These are phyloP conservation scores for Jordanella pulchra DNA, from an alignment of 2,797 vertebrate species.

Conservation along the genomic window DNA sequence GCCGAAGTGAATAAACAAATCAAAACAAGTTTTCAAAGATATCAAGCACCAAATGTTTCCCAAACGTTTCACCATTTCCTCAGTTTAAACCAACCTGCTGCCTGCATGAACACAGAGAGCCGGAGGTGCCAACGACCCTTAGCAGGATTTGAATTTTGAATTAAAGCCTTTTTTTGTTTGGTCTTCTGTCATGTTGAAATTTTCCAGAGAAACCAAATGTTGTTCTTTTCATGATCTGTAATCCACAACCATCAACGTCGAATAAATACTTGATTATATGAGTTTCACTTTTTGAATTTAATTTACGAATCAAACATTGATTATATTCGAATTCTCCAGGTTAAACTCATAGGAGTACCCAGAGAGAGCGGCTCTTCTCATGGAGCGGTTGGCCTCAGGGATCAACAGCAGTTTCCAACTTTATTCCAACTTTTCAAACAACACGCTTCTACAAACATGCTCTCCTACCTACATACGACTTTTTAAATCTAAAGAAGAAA, in stretches of 20 bases:
- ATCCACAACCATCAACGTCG: no score
- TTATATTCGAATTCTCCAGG: background rate
- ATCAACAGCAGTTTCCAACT: constrained; percentile 19
- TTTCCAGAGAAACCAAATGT: background rate
- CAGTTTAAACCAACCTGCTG: background rate
- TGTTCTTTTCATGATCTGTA: background rate
- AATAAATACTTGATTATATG: background rate
- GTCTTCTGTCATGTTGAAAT: background rate
- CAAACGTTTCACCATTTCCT: no score
- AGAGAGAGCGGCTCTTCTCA: constrained; percentile 37
- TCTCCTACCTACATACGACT: constrained; percentile 30
- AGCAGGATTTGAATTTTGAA: no score
- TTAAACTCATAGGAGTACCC: constrained; percentile 2
- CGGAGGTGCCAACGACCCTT: background rate
- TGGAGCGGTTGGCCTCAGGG: background rate
- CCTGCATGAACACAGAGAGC: background rate
- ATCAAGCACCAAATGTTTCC: background rate
- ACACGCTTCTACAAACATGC: constrained; percentile 45
- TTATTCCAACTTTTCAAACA: constrained; percentile 23
- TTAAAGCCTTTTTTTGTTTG: background rate
- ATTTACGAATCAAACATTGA: background rate
- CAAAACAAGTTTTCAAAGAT: background rate
- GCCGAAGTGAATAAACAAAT: no score
- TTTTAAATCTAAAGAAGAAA: constrained; percentile 30
- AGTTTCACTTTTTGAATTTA: background rate